These are phyloP conservation scores for Parapristionchus giblindavisi DNA, from an alignment of 2,888 invertebrate genomes.

Conservation along the genomic window DNA sequence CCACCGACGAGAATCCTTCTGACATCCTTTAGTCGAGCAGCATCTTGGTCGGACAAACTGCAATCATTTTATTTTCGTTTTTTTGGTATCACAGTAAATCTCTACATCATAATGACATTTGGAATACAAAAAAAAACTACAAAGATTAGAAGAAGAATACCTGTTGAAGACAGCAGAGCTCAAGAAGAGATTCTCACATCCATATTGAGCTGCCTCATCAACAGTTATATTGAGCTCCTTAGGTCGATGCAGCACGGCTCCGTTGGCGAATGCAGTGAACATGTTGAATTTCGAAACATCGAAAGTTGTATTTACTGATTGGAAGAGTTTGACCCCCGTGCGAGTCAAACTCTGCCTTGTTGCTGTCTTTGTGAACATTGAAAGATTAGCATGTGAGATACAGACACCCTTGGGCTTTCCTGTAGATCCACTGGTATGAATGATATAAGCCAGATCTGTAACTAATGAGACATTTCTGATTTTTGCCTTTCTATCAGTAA, in stretches of 20 bases:
- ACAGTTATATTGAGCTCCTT: constrained; percentile 4
- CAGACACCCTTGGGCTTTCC: constrained; percentile 64
- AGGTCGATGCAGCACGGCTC: constrained; percentile 42
- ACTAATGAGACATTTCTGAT: neutral
- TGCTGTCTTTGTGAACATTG: constrained; percentile 50
- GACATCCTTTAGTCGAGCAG: constrained; percentile 25
- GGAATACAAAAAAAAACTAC: neutral
- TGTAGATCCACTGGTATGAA: constrained; percentile 66
- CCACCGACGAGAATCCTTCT: constrained; percentile 61
- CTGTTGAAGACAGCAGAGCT: constrained; percentile 29
- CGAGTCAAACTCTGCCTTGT: constrained; percentile 51
- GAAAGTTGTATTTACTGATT: constrained; percentile 62
- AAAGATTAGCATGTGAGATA: constrained; percentile 52
- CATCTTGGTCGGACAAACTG: constrained; percentile 26
- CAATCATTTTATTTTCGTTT: neutral
- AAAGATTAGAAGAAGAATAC: neutral
- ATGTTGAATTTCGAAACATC: constrained; percentile 65
- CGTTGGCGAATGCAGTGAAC: constrained; percentile 53
- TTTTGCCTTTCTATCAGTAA: neutral
- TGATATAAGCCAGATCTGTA: constrained; percentile 53
- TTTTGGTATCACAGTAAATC: neutral
- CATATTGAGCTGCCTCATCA: constrained; percentile 10
- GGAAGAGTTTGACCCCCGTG: constrained; percentile 39
- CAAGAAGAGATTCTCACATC: constrained; percentile 8
- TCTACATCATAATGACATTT: neutral